Conservation (phyloP, 2,113 vertebrate genomes). For the Chlorodrepanis virens region DNA sequence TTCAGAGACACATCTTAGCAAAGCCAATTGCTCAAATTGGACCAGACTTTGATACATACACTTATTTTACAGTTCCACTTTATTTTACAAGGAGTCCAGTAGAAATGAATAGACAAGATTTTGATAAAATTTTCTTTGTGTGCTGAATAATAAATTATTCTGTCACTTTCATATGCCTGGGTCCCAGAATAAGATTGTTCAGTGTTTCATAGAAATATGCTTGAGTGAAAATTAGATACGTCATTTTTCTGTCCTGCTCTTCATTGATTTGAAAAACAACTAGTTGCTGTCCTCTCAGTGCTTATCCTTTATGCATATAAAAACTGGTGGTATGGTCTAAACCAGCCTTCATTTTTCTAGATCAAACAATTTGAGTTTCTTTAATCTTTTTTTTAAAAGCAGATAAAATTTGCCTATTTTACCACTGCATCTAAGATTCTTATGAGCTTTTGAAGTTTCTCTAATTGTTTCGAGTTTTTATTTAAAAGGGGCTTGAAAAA, state of each 20-base stretch:
- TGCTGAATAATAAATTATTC: constrained; percentile 12
- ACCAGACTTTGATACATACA: not conserved
- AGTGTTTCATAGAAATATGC: not conserved
- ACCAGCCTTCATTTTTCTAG: not conserved
- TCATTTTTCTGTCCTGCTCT: not conserved
- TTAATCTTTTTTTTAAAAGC: not conserved
- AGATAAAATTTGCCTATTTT: not conserved
- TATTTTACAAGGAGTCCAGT: not conserved
- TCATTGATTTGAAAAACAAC: not conserved
- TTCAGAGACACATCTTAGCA: not conserved
- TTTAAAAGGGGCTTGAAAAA: not conserved
- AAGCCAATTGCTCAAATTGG: not conserved
- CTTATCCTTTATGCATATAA: not conserved
- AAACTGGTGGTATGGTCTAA: not conserved
- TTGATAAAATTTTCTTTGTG: not conserved
- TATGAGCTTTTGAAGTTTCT: not conserved
- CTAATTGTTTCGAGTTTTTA: not conserved
- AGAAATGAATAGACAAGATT: not conserved
- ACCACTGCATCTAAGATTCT: not conserved
- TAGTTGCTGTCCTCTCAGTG: not conserved
- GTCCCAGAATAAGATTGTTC: not conserved
- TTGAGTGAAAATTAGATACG: not conserved
- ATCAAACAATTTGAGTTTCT: not conserved
- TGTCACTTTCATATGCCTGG: not conserved
- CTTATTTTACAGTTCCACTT: not conserved